These are phyloP conservation scores for Drosophila gaucha DNA, from an alignment of 2,888 invertebrate genomes.

Conservation along the genomic window DNA sequence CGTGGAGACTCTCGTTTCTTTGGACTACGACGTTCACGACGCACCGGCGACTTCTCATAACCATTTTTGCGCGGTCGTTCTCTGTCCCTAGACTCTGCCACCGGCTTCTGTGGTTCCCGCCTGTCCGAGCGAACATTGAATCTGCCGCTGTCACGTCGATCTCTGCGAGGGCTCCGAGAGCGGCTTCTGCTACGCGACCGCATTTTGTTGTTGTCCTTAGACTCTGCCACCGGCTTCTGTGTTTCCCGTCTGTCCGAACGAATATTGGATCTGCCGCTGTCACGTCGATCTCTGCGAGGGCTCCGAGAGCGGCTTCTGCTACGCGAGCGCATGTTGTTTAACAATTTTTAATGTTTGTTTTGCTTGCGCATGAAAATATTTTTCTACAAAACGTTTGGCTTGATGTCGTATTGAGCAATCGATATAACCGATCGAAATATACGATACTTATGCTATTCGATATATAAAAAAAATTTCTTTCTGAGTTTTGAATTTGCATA, in stretches of 20 bases:
- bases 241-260: conserved; percentile 30
- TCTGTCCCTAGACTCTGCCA: conserved; percentile 17
- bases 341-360: neutral
- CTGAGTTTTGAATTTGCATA: neutral
- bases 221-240: conserved; percentile 21
- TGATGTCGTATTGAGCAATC: conserved; percentile 19
- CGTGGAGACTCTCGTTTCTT: conserved; percentile 7
- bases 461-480: neutral
- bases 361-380: neutral
- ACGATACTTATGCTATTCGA: neutral
- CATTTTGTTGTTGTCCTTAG: conserved; percentile 34
- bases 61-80: conserved; percentile 13
- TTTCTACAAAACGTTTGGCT: conserved; percentile 38
- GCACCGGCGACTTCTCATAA: conserved; percentile 1
- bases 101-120: conserved; percentile 23
- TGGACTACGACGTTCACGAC: conserved; percentile 9
- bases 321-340: conserved; percentile 54
- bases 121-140: conserved; percentile 27
- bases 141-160: conserved; percentile 20
- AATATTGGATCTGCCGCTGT: conserved; percentile 16
- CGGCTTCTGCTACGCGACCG: conserved; percentile 61
- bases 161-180: conserved; percentile 48
- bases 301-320: conserved; percentile 57
- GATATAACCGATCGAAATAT: conserved; percentile 1
- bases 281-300: conserved; percentile 35